phyloP scores from a whole-genome alignment of 2,888 invertebrate genomes.

The Melipona beecheii region DNA sequence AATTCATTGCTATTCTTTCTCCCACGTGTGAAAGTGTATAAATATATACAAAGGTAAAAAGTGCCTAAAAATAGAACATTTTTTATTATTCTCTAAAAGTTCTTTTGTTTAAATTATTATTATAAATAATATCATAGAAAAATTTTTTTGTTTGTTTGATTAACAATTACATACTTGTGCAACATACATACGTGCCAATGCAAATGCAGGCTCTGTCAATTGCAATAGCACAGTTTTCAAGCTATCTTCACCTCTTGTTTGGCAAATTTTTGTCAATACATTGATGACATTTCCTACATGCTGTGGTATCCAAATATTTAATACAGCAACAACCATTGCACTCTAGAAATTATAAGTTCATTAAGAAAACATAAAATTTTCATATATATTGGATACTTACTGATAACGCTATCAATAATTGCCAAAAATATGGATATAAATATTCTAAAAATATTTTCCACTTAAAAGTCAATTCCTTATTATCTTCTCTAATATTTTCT shows the following conservation, averaged over 20 bases:
- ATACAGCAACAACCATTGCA: constrained; percentile 93
- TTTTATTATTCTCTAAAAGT: constrained; percentile 13
- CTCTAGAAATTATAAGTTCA: constrained; percentile 86
- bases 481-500: constrained; percentile 31
- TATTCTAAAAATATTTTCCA: constrained; percentile 91
- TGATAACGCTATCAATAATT: constrained; percentile 90
- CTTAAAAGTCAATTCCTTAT: constrained; percentile 86
- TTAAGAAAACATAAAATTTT: neutral
- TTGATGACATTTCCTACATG: constrained; percentile 93
- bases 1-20: constrained; percentile 92
- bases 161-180: constrained; percentile 87
- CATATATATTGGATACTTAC: constrained; percentile 86
- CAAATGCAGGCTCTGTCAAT: constrained; percentile 88
- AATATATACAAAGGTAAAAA: constrained; percentile 96
- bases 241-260: constrained; percentile 83
- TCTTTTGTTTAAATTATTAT: neutral
- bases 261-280: constrained; percentile 87
- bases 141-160: neutral
- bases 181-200: constrained; percentile 89
- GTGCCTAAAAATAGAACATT: constrained; percentile 86
- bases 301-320: constrained; percentile 95
- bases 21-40: constrained; percentile 94
- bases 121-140: constrained; percentile 1
- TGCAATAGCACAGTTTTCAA: constrained; percentile 86
- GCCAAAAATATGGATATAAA: constrained; percentile 91